Base-by-base conservation (phyloP, 2,797 vertebrate genomes). In the Darevskia nairensis region DNA sequence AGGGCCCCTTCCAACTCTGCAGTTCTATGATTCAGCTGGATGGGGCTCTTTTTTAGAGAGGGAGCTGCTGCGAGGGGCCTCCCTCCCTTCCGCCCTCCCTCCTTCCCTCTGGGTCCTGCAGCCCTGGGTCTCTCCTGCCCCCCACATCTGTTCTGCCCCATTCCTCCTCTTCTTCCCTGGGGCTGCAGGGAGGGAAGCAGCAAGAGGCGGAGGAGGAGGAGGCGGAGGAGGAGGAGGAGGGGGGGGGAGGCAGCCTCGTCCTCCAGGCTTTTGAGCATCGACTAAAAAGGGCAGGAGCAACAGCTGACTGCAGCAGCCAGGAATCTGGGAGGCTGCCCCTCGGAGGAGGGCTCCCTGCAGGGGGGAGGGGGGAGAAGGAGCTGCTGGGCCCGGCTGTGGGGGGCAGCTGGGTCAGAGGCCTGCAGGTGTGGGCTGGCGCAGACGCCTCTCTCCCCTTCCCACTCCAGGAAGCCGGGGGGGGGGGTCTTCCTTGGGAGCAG, bases 261-360 rank as follows among this genome's bases (percentile, higher is more conserved):
- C n/a, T 17, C 15, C 27, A 1, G 41, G 84, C 74, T 21, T 32
- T 50, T 64, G 39, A 90, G 89, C 91, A 94, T 94, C 0, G 91
- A 95, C 94, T 96, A 95, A 95, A 96, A 96, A 95, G 95, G 95
- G 89, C 91, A 96, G 86, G 91, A 91, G 80, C 6, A 1, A 66
- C 89, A 82, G 92, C 92, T 96, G 94, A 94, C 93, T 59, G 93
- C 94, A 95, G 92, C 2, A 0, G 79, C 0, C 4, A 94, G 92
- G 95, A 96, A 96, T 96, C 92, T 74, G 83, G 68, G 89, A 0
- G 84, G 88, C 90, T 89, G 68, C 50, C 39, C 50, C 59, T 64
- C 1, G 6, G 17, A 8, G 78, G 29, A 27, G 5, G 23, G 15
- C 25, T 35, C 10, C 80, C 61, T 29, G 59, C 66, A 15, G 71